phyloP scores from a whole-genome alignment of 2,888 invertebrate genomes.

The Phragmatobia fuliginosa region DNA sequence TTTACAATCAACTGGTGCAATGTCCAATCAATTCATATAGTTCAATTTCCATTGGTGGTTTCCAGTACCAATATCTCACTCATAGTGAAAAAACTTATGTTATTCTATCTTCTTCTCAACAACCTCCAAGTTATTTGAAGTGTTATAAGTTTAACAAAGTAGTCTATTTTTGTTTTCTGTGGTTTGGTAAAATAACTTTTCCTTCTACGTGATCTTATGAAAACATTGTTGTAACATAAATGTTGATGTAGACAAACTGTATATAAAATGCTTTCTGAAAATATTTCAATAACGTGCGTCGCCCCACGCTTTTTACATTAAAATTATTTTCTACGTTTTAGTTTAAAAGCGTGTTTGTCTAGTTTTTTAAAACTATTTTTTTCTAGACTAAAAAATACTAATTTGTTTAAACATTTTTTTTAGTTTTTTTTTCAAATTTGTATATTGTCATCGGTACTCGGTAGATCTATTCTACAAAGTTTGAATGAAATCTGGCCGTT shows the following conservation, averaged over 20 bases:
- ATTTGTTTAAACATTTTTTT: no score
- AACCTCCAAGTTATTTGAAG: constrained; percentile 56
- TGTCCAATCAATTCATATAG: constrained; percentile 30
- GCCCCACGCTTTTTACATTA: no score
- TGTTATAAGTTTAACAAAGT: constrained; percentile 41
- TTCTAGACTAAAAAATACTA: no score
- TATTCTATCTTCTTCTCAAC: constrained; percentile 63
- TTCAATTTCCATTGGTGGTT: constrained; percentile 52
- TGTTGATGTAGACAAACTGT: background rate
- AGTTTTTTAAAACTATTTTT: no score
- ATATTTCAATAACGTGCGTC: no score
- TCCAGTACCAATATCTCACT: constrained; percentile 57
- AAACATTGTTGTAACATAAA: constrained; percentile 16
- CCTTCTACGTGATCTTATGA: constrained; percentile 13
- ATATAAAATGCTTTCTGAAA: constrained; percentile 8
- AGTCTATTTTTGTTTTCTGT: constrained; percentile 28
- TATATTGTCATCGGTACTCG: no score
- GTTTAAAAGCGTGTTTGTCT: no score
- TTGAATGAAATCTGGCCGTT: no score
- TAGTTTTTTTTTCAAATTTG: no score
- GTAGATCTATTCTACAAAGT: no score
- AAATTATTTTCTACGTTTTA: no score
- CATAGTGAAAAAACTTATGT: constrained; percentile 71
- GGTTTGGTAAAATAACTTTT: constrained; percentile 13
- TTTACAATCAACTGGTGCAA: constrained; percentile 21